A percentile compares a stretch with the other conserved stretches of the same genome.
Conservation (phyloP, 1,140 invertebrate species). For the Drosophila simulans region DNA sequence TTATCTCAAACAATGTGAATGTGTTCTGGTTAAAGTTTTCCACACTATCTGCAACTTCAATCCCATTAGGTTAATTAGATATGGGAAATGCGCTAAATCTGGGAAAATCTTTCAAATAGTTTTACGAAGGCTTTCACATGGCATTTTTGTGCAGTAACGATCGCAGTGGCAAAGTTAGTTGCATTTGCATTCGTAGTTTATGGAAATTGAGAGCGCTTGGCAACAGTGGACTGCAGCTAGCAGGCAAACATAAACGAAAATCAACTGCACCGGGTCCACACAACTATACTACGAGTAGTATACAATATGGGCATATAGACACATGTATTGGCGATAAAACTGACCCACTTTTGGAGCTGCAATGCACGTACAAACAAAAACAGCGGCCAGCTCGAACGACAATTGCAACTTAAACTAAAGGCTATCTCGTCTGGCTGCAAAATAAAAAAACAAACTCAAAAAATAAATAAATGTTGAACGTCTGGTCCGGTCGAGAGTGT, state of each 20-base stretch:
- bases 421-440: conserved; percentile 39
- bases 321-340: conserved; percentile 67
- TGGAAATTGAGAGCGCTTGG: conserved; percentile 66
- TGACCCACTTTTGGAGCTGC: conserved; percentile 69
- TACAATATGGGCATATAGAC: conserved; percentile 7
- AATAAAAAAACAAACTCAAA: not conserved
- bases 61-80: no score
- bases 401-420: conserved; percentile 57
- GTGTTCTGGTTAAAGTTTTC: no score
- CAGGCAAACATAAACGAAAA: conserved; percentile 22
- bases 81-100: no score
- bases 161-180: conserved; percentile 24
- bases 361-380: conserved; percentile 44
- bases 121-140: not conserved
- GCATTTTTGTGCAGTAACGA: conserved; percentile 15
- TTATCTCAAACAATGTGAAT: not conserved
- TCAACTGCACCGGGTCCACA: conserved; percentile 42
- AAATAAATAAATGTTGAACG: conserved; percentile 35
- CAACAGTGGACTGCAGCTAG: conserved; percentile 38
- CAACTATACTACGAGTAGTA: not conserved
- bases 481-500: conserved; percentile 32
- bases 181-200: conserved; percentile 22
- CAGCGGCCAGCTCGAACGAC: conserved; percentile 40
- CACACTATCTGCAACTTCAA: no score
- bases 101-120: not conserved